A percentile compares a stretch with the other conserved stretches of the same genome.
phyloP scores from a whole-genome alignment of 2,113 vertebrate species.

The Actenoides lindsayi region DNA sequence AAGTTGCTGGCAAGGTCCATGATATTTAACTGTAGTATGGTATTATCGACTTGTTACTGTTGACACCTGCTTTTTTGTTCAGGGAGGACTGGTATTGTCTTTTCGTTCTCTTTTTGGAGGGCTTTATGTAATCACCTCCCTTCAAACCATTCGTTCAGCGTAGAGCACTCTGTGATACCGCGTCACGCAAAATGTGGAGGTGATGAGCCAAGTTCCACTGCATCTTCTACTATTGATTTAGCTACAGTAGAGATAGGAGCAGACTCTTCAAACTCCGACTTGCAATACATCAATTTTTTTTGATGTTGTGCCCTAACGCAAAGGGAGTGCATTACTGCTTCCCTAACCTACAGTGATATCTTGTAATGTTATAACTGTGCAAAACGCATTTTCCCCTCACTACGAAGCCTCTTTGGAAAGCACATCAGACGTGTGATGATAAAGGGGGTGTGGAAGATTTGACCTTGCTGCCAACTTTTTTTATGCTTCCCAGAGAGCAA shows the following conservation, averaged over 20 bases:
- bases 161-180: background rate
- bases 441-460: background rate
- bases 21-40: background rate
- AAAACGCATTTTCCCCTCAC: background rate
- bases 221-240: background rate
- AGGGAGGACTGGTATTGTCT: background rate
- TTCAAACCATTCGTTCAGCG: background rate
- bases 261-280: background rate
- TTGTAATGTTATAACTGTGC: background rate
- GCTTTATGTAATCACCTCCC: background rate
- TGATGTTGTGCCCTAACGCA: background rate
- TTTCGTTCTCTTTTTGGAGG: background rate
- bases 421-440: accelerated
- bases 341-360: background rate
- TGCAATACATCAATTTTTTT: background rate
- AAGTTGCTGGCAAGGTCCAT: background rate
- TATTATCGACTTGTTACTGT: background rate
- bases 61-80: background rate
- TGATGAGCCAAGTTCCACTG: background rate
- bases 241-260: background rate
- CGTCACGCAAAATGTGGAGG: background rate
- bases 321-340: background rate
- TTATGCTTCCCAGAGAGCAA: background rate
- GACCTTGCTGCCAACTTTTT: background rate
- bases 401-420: background rate